These are phyloP conservation scores for Zygaena filipendulae DNA, from an alignment of 2,888 invertebrate genomes.

Conservation along the genomic window DNA sequence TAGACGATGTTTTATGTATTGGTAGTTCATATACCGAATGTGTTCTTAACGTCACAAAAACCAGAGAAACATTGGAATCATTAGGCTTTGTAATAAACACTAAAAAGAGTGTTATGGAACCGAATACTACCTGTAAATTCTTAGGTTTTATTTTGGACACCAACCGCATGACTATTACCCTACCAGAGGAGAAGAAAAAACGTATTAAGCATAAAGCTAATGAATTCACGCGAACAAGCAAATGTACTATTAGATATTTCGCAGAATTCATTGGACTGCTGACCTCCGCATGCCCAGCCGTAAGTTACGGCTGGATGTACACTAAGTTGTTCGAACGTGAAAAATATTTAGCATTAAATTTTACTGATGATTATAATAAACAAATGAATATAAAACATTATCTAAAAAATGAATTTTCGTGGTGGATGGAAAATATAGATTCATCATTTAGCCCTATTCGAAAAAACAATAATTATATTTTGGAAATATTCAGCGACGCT, in stretches of 20 bases:
- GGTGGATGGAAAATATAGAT: neutral
- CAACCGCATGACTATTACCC: conserved; percentile 2
- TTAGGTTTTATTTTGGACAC: conserved; percentile 10
- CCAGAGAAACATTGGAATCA: neutral
- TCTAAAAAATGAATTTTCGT: neutral
- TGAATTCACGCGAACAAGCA: no score
- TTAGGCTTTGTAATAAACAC: conserved; percentile 7
- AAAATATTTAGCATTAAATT: neutral
- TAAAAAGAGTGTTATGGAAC: conserved; percentile 6
- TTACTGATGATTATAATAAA: neutral
- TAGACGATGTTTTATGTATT: conserved; percentile 7
- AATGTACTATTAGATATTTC: conserved; percentile 9
- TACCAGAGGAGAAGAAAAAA: conserved; percentile 7
- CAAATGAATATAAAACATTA: neutral
- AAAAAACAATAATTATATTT: neutral
- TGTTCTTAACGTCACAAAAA: neutral
- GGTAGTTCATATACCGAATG: neutral
- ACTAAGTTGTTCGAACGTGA: conserved; percentile 8
- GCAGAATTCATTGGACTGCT: conserved; percentile 6
- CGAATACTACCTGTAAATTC: conserved; percentile 4
- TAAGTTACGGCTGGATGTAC: conserved; percentile 11
- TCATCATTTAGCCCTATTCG: conserved; percentile 4
- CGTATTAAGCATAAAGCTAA: no score
- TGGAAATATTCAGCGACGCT: neutral
- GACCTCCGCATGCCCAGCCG: conserved; percentile 9